phyloP scores from a whole-genome alignment of 2,797 vertebrate species.

The Pterois miles region DNA sequence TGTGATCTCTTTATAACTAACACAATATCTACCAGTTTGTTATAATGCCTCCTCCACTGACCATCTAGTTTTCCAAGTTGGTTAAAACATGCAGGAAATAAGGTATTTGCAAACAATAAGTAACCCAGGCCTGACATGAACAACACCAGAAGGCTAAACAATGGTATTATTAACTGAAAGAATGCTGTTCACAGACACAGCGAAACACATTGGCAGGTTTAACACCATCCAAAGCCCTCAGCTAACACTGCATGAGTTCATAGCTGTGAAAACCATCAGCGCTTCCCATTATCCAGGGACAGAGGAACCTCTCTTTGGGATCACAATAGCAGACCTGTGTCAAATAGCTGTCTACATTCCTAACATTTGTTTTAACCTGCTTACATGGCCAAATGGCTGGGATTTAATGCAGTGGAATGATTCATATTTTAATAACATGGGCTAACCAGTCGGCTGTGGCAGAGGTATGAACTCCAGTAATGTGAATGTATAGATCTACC shows the following conservation, averaged over 20 bases:
- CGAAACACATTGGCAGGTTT: constrained; percentile 53
- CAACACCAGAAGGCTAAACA: constrained; percentile 27
- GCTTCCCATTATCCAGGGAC: constrained; percentile 49
- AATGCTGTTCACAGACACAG: constrained; percentile 38
- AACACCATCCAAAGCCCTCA: constrained; percentile 61
- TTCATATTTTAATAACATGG: neutral
- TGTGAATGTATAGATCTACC: neutral
- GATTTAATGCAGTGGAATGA: neutral
- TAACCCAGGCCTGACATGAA: neutral
- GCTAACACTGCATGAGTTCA: constrained; percentile 46
- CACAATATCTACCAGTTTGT: neutral
- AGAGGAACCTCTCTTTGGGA: constrained; percentile 45
- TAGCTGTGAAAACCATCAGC: constrained; percentile 57
- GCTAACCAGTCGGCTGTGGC: neutral
- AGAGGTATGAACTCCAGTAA: neutral
- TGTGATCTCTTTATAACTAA: constrained; percentile 6
- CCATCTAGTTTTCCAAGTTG: constrained; percentile 15
- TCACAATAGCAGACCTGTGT: constrained; percentile 57
- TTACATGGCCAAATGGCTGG: neutral
- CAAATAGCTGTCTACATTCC: constrained; percentile 51
- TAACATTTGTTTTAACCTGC: constrained; percentile 35
- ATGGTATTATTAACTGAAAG: constrained; percentile 24
- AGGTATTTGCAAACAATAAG: constrained; percentile 32
- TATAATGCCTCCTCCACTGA: neutral
- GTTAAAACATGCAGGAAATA: constrained; percentile 12